Percentiles rank a stretch among this genome's conserved stretches.
Conservation (phyloP, 2,888 invertebrate genomes). For the Dryococelus australis region DNA sequence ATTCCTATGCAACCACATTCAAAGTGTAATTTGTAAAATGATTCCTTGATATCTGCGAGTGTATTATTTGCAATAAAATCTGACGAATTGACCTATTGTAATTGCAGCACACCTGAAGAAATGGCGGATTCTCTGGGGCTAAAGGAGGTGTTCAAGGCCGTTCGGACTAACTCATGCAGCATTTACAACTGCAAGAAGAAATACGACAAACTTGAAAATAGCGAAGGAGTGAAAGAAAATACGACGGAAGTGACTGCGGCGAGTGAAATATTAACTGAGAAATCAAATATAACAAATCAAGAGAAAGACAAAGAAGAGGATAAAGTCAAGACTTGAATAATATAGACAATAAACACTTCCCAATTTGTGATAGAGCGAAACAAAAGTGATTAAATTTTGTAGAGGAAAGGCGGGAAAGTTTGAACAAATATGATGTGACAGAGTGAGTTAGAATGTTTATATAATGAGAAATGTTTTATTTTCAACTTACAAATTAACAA, state of each 20-base stretch:
- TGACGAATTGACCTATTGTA: too few species aligned
- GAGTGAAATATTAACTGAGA: background rate
- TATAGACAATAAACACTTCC: background rate
- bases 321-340: background rate
- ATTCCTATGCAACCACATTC: too few species aligned
- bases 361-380: background rate
- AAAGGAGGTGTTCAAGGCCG: conserved; percentile 55
- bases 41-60: too few species aligned
- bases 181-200: conserved; percentile 51
- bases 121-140: conserved; percentile 54
- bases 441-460: too few species aligned
- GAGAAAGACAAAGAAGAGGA: conserved; percentile 31
- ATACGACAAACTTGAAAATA: background rate
- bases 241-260: background rate
- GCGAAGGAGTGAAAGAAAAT: background rate
- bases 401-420: too few species aligned
- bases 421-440: too few species aligned
- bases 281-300: conserved; percentile 28
- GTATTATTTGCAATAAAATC: too few species aligned
- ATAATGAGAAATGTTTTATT: too few species aligned
- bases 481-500: too few species aligned
- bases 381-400: background rate
- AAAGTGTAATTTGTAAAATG: too few species aligned
- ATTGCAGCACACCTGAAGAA: conserved; percentile 50
- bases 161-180: conserved; percentile 55